Evolutionary conservation across 1,140 invertebrate genomes (phyloP).

Genomic region (Hyphantria cunea): DNA sequence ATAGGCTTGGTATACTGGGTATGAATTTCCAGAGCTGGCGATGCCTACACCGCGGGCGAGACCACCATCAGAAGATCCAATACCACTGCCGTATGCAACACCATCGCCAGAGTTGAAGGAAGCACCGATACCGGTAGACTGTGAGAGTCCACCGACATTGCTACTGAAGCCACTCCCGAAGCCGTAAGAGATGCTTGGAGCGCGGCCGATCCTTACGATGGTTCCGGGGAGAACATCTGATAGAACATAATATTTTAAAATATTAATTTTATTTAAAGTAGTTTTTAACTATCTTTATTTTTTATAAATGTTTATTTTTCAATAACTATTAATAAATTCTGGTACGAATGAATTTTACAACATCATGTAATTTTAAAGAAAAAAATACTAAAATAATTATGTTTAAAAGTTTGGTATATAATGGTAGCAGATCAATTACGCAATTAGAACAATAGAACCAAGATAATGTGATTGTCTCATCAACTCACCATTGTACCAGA

Average conservation of each 20-base stretch:
- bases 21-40: slow-evolving; percentile 35
- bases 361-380: too few relatives aligned
- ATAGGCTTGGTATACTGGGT: slow-evolving; percentile 21
- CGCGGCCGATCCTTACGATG: slow-evolving; percentile 31
- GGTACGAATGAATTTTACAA: too few relatives aligned
- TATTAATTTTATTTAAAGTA: background rate
- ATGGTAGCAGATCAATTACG: too few relatives aligned
- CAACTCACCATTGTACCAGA: slow-evolving; percentile 52
- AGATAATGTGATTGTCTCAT: background rate
- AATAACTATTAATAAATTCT: too few relatives aligned
- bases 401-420: too few relatives aligned
- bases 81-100: slow-evolving; percentile 54
- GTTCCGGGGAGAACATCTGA: background rate
- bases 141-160: slow-evolving; percentile 67
- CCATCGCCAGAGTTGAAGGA: slow-evolving; percentile 63
- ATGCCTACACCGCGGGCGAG: slow-evolving; percentile 44
- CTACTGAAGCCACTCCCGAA: slow-evolving; percentile 71
- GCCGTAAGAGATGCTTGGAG: slow-evolving; percentile 58
- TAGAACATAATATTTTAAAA: slow-evolving; percentile 1
- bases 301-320: too few relatives aligned
- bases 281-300: too few relatives aligned
- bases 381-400: too few relatives aligned
- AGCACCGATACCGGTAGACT: slow-evolving; percentile 57
- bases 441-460: too few relatives aligned
- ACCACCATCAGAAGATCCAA: slow-evolving; percentile 26